These are phyloP conservation scores for Calidris pygmaea DNA, from an alignment of 2,113 vertebrate genomes.

Conservation along the genomic window DNA sequence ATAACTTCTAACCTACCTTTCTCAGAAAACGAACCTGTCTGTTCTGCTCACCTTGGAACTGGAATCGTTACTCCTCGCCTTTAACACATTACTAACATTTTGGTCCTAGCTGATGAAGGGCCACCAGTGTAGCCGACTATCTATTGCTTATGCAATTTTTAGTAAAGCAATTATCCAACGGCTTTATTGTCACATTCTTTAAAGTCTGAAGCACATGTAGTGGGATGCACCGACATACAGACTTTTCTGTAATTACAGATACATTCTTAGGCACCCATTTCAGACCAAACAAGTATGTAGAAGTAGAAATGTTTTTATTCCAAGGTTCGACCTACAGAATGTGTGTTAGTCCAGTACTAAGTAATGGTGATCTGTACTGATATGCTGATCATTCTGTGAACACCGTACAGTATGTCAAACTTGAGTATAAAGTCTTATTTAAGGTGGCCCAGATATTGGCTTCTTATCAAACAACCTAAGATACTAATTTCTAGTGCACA, in stretches of 20 bases:
- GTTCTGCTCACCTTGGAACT: not conserved
- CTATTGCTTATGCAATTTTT: slow-evolving; percentile 43
- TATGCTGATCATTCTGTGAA: slow-evolving; percentile 2
- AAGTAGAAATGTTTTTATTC: slow-evolving; percentile 5
- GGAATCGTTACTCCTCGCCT: not conserved
- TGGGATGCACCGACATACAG: not conserved
- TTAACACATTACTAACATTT: not conserved
- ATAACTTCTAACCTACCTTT: not conserved
- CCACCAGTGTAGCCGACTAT: not conserved
- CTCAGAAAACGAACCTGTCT: not conserved
- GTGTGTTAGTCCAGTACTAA: not conserved
- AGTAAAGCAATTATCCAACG: not conserved
- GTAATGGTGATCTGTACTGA: not conserved
- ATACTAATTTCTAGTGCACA: slow-evolving; percentile 9
- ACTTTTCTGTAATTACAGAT: not conserved
- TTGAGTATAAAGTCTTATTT: not conserved
- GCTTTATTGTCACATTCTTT: not conserved
- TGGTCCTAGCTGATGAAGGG: slow-evolving; percentile 1
- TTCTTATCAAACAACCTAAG: not conserved
- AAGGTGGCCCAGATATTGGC: not conserved
- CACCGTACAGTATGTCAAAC: not conserved
- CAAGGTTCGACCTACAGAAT: not conserved
- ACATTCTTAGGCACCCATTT: not conserved
- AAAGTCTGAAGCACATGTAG: not conserved
- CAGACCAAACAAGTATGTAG: not conserved